These are phyloP conservation scores for Sandelia bainsii DNA, from an alignment of 2,797 vertebrate genomes.

Conservation along the genomic window DNA sequence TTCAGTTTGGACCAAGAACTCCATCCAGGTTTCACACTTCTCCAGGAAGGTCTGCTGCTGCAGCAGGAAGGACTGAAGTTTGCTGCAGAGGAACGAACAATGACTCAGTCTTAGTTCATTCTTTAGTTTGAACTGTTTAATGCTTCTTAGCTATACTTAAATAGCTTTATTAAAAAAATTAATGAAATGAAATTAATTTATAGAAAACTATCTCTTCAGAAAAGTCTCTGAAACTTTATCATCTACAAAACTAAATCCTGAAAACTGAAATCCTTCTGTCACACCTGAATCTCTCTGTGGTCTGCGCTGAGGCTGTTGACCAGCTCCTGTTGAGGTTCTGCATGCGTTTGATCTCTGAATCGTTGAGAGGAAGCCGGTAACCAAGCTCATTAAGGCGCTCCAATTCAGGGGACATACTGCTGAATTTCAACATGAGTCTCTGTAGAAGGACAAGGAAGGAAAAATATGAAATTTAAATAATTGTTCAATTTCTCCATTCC, in stretches of 20 bases:
- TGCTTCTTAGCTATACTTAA: background rate
- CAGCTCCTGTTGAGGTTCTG: constrained; percentile 95
- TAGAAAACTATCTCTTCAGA: background rate
- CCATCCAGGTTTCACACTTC: constrained; percentile 98
- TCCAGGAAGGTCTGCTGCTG: constrained; percentile 97
- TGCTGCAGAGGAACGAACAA: constrained; percentile 81
- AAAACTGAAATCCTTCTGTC: too few relatives aligned
- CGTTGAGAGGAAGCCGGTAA: constrained; percentile 93
- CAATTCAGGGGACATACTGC: constrained; percentile 91
- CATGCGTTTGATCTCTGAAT: constrained; percentile 94
- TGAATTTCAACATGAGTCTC: constrained; percentile 95
- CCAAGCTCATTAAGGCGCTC: constrained; percentile 94
- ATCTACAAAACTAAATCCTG: background rate
- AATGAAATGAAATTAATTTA: constrained; percentile 5
- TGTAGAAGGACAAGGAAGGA: constrained; percentile 61
- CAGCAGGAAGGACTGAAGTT: constrained; percentile 94
- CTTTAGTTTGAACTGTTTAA: background rate
- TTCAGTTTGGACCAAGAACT: constrained; percentile 94
- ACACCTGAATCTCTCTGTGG: constrained; percentile 96
- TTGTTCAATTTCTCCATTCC: background rate
- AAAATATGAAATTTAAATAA: background rate
- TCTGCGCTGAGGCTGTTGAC: constrained; percentile 90
- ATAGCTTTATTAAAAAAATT: too few relatives aligned
- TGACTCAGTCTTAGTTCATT: background rate
- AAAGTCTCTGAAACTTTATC: too few relatives aligned